Percentiles rank a stretch among this genome's conserved stretches.
Conservation (phyloP, 2,113 vertebrate genomes). For the Hemiprocne comata region DNA sequence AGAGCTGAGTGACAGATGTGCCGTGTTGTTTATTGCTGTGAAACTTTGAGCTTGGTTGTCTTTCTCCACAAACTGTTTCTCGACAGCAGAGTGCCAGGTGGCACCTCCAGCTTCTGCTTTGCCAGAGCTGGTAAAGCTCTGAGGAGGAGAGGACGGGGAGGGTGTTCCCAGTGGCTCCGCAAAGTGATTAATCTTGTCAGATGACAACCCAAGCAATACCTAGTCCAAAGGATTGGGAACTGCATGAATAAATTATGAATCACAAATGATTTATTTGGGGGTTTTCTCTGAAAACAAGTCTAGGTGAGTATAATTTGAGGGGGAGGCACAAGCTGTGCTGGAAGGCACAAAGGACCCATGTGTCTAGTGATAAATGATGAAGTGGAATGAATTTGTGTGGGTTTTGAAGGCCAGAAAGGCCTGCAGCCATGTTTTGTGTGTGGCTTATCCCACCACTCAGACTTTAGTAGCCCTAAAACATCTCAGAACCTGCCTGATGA, state of each 20-base stretch:
- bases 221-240: background rate
- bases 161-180: background rate
- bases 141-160: background rate
- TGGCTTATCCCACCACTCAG: background rate
- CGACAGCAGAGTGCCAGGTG: background rate
- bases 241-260: constrained; percentile 21
- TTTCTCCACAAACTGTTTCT: constrained; percentile 9
- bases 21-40: background rate
- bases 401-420: background rate
- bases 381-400: background rate
- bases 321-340: background rate
- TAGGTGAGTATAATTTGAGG: background rate
- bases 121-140: background rate
- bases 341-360: background rate
- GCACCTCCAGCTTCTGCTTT: background rate
- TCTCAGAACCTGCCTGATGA: background rate
- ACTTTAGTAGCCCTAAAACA: background rate
- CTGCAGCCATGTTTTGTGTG: background rate
- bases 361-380: background rate
- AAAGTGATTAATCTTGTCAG: constrained; percentile 12
- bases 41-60: constrained; percentile 8
- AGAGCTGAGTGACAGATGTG: constrained; percentile 14
- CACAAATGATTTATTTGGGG: constrained; percentile 11
- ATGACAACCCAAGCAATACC: background rate
- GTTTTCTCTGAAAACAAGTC: background rate